These are phyloP conservation scores for Odocoileus hemionus DNA, from an alignment of 2,113 vertebrate genomes.

Conservation along the genomic window DNA sequence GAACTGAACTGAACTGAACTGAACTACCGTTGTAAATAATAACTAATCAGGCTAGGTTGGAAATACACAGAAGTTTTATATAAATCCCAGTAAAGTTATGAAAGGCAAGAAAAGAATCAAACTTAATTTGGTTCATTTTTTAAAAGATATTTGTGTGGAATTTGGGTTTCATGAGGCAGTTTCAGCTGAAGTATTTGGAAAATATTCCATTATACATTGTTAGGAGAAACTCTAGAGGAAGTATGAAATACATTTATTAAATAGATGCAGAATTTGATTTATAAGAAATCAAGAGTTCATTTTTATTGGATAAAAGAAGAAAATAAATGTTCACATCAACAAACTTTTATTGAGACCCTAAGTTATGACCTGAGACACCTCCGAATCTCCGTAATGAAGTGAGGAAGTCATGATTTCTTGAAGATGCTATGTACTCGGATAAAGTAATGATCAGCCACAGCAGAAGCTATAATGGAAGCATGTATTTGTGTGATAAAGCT, in stretches of 20 bases:
- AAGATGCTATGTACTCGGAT: too few relatives aligned
- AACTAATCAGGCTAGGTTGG: neutral
- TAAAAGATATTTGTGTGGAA: neutral
- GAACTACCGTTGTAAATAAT: neutral
- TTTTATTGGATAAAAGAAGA: neutral
- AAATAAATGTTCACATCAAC: neutral
- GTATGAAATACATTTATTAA: neutral
- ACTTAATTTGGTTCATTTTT: neutral
- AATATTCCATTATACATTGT: neutral
- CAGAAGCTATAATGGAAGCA: neutral
- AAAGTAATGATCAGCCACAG: neutral
- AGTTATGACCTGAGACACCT: neutral
- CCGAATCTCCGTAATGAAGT: fast-evolving
- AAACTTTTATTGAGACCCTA: neutral
- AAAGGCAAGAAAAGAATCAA: constrained; percentile 2
- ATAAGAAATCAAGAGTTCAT: neutral
- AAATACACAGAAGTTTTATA: neutral
- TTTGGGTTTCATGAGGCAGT: constrained; percentile 5
- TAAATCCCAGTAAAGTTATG: constrained; percentile 23
- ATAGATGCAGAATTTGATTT: neutral
- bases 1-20: too few relatives aligned
- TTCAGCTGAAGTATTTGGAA: neutral
- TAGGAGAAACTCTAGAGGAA: neutral
- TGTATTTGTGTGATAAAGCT: neutral
- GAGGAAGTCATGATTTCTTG: neutral